Evolutionary conservation across 2,888 invertebrate species (phyloP).

Genomic region (Lymantria dispar): DNA sequence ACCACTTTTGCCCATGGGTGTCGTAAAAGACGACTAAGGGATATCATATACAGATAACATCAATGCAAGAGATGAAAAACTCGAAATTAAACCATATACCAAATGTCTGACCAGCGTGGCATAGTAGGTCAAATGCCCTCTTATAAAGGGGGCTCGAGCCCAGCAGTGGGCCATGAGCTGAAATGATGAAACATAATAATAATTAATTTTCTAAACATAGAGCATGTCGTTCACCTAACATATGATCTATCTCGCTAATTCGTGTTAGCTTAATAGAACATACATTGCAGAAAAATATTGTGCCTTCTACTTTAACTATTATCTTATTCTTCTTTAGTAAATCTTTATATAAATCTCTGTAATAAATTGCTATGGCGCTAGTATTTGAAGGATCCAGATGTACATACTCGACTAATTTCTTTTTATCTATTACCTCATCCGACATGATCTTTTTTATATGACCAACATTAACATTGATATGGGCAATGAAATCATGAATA

Average conservation of each 20-base stretch:
- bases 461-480: background rate
- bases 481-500: background rate
- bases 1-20: no score
- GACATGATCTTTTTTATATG: background rate
- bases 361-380: background rate
- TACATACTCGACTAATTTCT: background rate
- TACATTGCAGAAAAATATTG: background rate
- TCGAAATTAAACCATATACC: no score
- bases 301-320: background rate
- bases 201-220: background rate
- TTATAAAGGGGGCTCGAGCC: no score
- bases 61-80: no score
- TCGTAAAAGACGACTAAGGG: no score
- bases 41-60: no score
- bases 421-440: background rate
- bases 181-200: no score
- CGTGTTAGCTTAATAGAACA: background rate
- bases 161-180: no score
- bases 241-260: conserved; percentile 9
- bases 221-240: conserved; percentile 5
- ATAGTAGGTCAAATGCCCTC: no score
- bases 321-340: background rate
- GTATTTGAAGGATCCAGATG: background rate
- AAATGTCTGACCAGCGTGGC: no score
- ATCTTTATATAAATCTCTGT: background rate